Evolutionary conservation across 1,140 invertebrate genomes (phyloP).

Genomic region (Cotesia chilonis): DNA sequence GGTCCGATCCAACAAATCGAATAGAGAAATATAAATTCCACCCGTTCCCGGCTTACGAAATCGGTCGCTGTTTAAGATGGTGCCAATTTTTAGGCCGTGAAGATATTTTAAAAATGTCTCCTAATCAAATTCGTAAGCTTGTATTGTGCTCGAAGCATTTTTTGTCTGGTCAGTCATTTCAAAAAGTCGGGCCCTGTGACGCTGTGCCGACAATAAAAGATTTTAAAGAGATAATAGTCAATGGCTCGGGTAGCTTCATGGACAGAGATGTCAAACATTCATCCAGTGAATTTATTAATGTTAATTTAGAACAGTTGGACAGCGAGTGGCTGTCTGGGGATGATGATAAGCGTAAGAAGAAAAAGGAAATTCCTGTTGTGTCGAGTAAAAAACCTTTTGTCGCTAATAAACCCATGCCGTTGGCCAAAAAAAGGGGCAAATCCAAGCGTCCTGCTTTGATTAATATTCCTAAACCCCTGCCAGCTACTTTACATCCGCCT

Average conservation of each 20-base stretch:
- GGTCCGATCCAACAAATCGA: conserved; percentile 59
- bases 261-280: conserved; percentile 2
- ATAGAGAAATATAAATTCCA: conserved; percentile 61
- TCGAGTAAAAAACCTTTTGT: conserved; percentile 63
- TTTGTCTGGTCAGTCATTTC: conserved; percentile 57
- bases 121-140: conserved; percentile 63
- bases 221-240: neutral
- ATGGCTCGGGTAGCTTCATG: neutral
- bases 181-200: conserved; percentile 59
- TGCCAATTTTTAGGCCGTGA: conserved; percentile 62
- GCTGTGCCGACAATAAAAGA: conserved; percentile 59
- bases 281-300: conserved; percentile 31
- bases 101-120: conserved; percentile 64
- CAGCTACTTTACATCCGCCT: too few relatives aligned
- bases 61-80: conserved; percentile 62
- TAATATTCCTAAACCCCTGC: conserved; percentile 55
- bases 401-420: conserved; percentile 58
- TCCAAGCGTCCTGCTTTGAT: conserved; percentile 58
- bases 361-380: conserved; percentile 47
- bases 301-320: too few relatives aligned
- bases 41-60: conserved; percentile 64
- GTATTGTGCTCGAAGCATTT: conserved; percentile 63
- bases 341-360: conserved; percentile 37
- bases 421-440: conserved; percentile 63
- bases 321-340: too few relatives aligned